Conservation (phyloP, 2,888 invertebrate species). For the Ophioninae sp. region DNA sequence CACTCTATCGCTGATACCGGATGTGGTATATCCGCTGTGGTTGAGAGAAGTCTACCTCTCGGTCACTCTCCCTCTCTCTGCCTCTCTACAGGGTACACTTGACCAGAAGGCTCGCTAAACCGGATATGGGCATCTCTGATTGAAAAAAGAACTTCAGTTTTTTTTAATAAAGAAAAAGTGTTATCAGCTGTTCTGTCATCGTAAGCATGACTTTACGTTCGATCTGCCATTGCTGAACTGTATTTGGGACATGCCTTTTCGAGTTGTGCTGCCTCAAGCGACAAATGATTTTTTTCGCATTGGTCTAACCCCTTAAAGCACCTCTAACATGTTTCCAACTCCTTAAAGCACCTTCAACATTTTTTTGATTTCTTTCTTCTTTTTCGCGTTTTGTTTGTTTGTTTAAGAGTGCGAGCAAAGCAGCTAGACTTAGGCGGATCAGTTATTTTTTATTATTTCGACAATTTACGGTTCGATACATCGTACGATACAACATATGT, state of each 20-base stretch:
- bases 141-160: no score
- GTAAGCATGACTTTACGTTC: no score
- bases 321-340: not conserved
- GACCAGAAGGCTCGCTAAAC: constrained; percentile 25
- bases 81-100: not conserved
- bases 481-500: constrained; percentile 3
- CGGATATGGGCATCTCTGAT: constrained; percentile 56
- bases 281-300: no score
- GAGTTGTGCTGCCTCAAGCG: no score
- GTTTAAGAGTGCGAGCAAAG: constrained; percentile 39
- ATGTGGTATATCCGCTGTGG: constrained; percentile 45
- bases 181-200: no score
- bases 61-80: not conserved
- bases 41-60: constrained; percentile 8
- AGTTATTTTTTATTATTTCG: constrained; percentile 17
- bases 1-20: constrained; percentile 13
- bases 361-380: constrained; percentile 11
- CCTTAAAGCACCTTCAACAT: constrained; percentile 49
- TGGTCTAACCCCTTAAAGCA: no score
- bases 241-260: no score
- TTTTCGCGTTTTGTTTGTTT: constrained; percentile 14
- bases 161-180: no score
- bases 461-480: constrained; percentile 69
- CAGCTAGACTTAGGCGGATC: not conserved
- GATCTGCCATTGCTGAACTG: no score